These are phyloP conservation scores for Drosophila sturtevanti DNA, from an alignment of 1,140 invertebrate species.

Conservation along the genomic window DNA sequence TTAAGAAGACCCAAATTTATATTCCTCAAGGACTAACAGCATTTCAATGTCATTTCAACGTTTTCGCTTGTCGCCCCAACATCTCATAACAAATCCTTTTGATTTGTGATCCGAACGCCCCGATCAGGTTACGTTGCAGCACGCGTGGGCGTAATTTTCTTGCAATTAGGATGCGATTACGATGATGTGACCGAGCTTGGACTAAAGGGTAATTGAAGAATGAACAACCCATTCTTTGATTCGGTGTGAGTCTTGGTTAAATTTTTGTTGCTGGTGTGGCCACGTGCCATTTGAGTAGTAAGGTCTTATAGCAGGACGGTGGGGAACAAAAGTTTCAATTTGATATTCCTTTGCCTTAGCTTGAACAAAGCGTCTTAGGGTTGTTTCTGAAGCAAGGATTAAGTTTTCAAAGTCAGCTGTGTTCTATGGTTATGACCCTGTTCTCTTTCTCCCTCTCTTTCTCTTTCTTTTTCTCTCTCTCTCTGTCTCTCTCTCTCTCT, in stretches of 20 bases:
- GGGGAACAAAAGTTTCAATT: constrained; percentile 63
- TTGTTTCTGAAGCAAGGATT: constrained; percentile 61
- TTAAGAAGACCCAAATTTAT: too few species aligned
- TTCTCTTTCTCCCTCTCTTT: constrained; percentile 10
- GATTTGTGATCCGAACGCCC: constrained; percentile 41
- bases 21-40: too few species aligned
- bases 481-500: neutral
- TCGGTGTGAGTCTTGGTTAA: neutral
- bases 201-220: constrained; percentile 79
- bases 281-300: constrained; percentile 55
- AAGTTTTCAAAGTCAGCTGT: constrained; percentile 47
- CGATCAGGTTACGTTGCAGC: constrained; percentile 75
- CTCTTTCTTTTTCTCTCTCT: neutral
- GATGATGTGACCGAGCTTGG: constrained; percentile 65
- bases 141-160: constrained; percentile 82
- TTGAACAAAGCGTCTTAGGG: constrained; percentile 57
- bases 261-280: constrained; percentile 31
- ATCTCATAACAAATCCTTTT: constrained; percentile 36
- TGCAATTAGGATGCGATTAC: constrained; percentile 83
- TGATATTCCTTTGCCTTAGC: constrained; percentile 47
- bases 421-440: constrained; percentile 12
- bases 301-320: constrained; percentile 44
- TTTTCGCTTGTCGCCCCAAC: neutral
- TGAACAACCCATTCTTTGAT: constrained; percentile 29
- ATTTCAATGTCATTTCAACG: neutral